Evolutionary conservation across 1,140 invertebrate species (phyloP).

Genomic region (Galleria mellonella): DNA sequence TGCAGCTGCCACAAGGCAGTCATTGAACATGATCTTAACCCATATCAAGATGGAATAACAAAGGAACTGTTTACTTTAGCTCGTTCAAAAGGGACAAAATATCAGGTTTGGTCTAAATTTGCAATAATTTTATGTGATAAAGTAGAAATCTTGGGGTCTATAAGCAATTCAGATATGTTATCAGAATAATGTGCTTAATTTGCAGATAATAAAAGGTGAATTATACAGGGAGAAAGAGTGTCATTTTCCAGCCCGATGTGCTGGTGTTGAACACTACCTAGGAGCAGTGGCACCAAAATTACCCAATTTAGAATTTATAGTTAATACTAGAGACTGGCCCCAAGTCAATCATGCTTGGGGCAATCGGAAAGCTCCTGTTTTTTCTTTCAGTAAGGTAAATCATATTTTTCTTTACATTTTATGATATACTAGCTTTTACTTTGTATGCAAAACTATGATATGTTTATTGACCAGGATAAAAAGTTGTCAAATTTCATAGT

Average conservation of each 20-base stretch:
- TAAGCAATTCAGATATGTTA: no score
- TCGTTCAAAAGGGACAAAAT: constrained; percentile 82
- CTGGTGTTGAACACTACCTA: constrained; percentile 94
- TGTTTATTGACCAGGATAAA: no score
- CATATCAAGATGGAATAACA: constrained; percentile 81
- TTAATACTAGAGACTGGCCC: constrained; percentile 96
- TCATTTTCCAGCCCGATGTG: constrained; percentile 93
- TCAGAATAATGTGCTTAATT: not conserved
- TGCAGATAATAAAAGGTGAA: constrained; percentile 81
- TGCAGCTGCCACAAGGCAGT: constrained; percentile 79
- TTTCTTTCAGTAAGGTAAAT: constrained; percentile 95
- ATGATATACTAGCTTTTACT: no score
- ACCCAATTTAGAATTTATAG: constrained; percentile 89
- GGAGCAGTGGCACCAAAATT: constrained; percentile 78
- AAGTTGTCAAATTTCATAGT: no score
- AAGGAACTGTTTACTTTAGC: constrained; percentile 78
- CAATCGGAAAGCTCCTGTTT: constrained; percentile 80
- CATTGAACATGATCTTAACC: constrained; percentile 81
- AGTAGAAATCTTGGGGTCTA: no score
- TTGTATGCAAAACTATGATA: no score
- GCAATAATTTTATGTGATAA: no score
- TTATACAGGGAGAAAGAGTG: constrained; percentile 90
- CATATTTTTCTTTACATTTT: constrained; percentile 7
- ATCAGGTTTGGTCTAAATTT: constrained; percentile 79
- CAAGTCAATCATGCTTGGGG: constrained; percentile 82